A percentile compares a stretch with the other conserved stretches of the same genome.
These are phyloP conservation scores for Drosophila nr. fundita DNA, from an alignment of 2,888 invertebrate genomes.

Conservation along the genomic window DNA sequence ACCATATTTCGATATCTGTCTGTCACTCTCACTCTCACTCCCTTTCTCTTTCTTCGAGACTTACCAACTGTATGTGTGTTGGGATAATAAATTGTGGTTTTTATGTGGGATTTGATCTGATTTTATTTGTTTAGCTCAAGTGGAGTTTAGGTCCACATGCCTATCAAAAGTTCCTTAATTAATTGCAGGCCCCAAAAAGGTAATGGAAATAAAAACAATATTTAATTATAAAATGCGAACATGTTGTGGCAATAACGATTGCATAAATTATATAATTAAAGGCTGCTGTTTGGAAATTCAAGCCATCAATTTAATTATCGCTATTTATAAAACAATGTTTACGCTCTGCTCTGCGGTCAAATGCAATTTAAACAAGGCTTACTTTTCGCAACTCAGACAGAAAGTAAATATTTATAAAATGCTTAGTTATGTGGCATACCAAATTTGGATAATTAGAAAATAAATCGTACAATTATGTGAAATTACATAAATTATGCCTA, in stretches of 20 bases:
- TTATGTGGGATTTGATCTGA: slow-evolving; percentile 69
- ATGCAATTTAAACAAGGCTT: slow-evolving; percentile 37
- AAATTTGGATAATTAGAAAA: slow-evolving; percentile 58
- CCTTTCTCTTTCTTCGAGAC: not conserved
- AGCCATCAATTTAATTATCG: slow-evolving; percentile 66
- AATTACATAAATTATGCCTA: slow-evolving; percentile 31
- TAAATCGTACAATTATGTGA: slow-evolving; percentile 43
- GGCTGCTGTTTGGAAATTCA: slow-evolving; percentile 30
- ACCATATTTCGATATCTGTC: slow-evolving; percentile 57
- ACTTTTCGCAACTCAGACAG: not conserved
- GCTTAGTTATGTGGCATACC: slow-evolving; percentile 21
- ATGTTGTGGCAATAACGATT: slow-evolving; percentile 6
- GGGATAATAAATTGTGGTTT: slow-evolving; percentile 73
- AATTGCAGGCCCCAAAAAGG: slow-evolving; percentile 10
- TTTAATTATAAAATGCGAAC: slow-evolving; percentile 8
- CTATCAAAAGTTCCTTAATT: slow-evolving; percentile 3
- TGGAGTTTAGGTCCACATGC: slow-evolving; percentile 21
- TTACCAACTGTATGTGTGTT: slow-evolving; percentile 16
- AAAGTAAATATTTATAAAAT: slow-evolving; percentile 55
- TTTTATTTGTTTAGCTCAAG: slow-evolving; percentile 64
- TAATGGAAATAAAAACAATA: not conserved
- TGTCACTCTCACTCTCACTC: not conserved
- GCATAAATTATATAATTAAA: slow-evolving; percentile 57
- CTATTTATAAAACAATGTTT: slow-evolving; percentile 31
- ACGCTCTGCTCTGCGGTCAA: slow-evolving; percentile 38